Evolutionary conservation across 2,113 vertebrate genomes (phyloP), one percentile per base, ranked within the genome.

Genomic region (Pachyramphus minor): DNA sequence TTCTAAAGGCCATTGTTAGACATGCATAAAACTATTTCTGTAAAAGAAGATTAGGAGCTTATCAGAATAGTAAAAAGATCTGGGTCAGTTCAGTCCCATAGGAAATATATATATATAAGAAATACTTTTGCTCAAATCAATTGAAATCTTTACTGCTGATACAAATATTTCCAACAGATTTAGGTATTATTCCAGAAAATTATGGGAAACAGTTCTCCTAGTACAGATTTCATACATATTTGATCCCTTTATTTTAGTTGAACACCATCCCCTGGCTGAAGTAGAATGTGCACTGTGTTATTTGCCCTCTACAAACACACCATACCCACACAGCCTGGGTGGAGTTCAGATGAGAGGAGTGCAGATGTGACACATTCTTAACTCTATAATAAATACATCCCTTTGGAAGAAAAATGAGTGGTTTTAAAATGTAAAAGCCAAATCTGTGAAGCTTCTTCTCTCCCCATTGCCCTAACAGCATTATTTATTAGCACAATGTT

Each of bases 251-350:
- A 62, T 76, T 84, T 75, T 17, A 82, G 28, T 22, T 62, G 50
- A 62, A 83, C 14, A 27, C 2, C 28, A 24, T 41, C 13, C 16
- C 25, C 33, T 39, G 28, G 11, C 17, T 59, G 31, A 92, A 92
- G 41, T 2, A 62, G 15, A 22, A 30, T 1, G 3, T n/a, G 23
- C 8, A 20, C 5, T 0, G 3, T 16, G 28, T 14, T 79, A 75
- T 17, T 50, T 52, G 15, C 10, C 49, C 16, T 59, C 47, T 72
- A 53, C 5, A n/a, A 87, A 39, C 1, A 5, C 50, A 58, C 8
- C 15, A 35, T 21, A 62, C 8, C 2, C 11, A 28, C 8, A 2
- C 49, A 76, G 63, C 14, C 33, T 1, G 0, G 18, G 10, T 8
- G 14, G 31, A 58, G 20, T 50, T 84, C 45, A 77, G 45, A 31